Base-by-base conservation (phyloP, 2,797 vertebrate species). In the Podargus strigoides region DNA sequence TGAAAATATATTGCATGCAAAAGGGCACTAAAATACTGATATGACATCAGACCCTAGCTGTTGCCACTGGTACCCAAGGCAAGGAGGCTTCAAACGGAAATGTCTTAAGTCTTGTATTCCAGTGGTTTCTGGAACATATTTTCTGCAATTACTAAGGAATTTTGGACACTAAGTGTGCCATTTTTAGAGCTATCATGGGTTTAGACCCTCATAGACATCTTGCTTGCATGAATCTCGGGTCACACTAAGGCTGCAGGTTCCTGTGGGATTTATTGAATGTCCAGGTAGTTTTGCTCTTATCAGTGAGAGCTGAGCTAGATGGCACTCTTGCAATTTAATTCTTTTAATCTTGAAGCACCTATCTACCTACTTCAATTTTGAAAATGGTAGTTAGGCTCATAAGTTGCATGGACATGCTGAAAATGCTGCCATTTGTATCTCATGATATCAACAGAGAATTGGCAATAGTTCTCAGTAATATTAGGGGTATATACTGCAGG, bases 401-500 rank as follows among this genome's bases (percentile, higher is more conserved):
- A 68, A 62, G 2, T 23, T 74, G 15, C 23, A 15, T 12, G 34
- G 41, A 41, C 24, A 16, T 27, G 11, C 41, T 68, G 60, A 59
- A 87, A 93, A 50, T 37, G 39, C 21, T 68, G 55, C n/a, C 50
- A 39, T 41, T 87, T 8, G 4, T 27, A 56, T 8, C 41, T 60
- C 50, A 47, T 32, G 3, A 47, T 34, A 34, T 36, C 27, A 72
- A 78, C 19, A 53, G 4, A 26, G 19, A 67, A 73, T 12, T 13
- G 18, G 26, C 5, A 77, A 70, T 77, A 77, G 19, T 68, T 79
- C 13, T 87, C 19, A 26, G 59, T 63, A 28, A 62, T 73, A 55
- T 13, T 9, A 73, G 36, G 17, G 2, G 0, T 34, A 19, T 0
- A 0, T 60, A 32, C 17, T 74, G 37, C 18, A 74, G 37, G 12